Conservation (phyloP, 2,797 vertebrate species). For the Manis javanica region DNA sequence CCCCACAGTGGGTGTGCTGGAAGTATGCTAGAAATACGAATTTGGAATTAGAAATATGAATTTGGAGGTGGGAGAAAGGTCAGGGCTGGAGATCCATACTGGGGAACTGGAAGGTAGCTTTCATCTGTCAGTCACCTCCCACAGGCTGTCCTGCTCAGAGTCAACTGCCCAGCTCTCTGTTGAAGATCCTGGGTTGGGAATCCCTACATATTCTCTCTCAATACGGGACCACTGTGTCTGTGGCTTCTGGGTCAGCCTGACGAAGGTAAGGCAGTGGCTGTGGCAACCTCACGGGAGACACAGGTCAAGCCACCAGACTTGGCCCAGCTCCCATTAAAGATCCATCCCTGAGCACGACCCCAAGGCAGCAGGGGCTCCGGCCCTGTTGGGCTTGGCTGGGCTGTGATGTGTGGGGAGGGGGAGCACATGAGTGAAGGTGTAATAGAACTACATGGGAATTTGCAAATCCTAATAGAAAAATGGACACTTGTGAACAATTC, state of each 20-base stretch:
- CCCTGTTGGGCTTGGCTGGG: not conserved
- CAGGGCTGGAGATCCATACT: not conserved
- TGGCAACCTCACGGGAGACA: not conserved
- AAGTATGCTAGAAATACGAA: not conserved
- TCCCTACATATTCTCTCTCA: not conserved
- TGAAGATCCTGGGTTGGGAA: not conserved
- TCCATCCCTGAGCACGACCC: not conserved
- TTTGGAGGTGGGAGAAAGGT: not conserved
- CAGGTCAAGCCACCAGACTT: not conserved
- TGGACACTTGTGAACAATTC: not conserved
- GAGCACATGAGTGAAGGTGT: not conserved
- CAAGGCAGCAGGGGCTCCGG: not conserved
- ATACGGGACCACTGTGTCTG: not conserved
- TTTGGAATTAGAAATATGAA: not conserved
- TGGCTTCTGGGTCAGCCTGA: not conserved
- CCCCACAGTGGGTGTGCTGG: not conserved
- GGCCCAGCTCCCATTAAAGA: not conserved
- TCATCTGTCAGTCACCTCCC: not conserved
- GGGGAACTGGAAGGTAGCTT: not conserved
- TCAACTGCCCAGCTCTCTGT: not conserved
- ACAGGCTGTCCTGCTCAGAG: not conserved
- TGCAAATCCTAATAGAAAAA: not conserved
- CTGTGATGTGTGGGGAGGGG: not conserved
- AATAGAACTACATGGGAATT: not conserved
- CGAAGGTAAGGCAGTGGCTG: not conserved